These are phyloP conservation scores for Hydrochoerus hydrochaeris DNA, from an alignment of 2,113 vertebrate genomes.

Conservation along the genomic window DNA sequence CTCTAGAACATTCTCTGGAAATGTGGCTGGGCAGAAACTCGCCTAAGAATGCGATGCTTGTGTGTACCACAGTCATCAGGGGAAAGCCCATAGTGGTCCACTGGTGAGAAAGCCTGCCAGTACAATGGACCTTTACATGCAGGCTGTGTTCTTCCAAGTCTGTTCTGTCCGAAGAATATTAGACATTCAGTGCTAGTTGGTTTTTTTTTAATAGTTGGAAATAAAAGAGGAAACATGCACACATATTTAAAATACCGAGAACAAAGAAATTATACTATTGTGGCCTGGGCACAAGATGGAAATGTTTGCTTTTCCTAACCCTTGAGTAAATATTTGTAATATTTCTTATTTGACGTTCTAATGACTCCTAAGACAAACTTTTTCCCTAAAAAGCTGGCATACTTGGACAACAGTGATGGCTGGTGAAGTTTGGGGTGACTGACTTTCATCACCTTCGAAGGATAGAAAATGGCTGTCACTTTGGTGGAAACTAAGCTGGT, in stretches of 20 bases:
- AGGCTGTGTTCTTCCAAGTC: neutral
- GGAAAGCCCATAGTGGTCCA: no score
- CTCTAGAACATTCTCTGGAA: neutral
- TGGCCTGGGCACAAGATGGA: neutral
- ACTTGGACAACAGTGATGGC: neutral
- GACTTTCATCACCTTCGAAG: neutral
- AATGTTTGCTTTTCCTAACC: neutral
- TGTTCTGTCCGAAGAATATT: neutral
- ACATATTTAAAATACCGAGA: neutral
- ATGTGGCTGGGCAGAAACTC: neutral
- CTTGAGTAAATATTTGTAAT: neutral
- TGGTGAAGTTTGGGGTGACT: neutral
- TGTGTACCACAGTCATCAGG: neutral
- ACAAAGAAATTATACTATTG: neutral
- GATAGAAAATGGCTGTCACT: neutral
- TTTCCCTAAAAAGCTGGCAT: neutral
- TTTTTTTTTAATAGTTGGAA: neutral
- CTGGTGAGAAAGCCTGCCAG: fast-evolving
- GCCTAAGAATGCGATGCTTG: fast-evolving
- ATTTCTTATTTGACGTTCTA: neutral
- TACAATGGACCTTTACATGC: neutral
- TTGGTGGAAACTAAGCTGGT: neutral
- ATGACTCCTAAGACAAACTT: neutral
- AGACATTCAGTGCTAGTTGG: fast-evolving
- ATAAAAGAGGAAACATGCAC: neutral